Base-by-base conservation (phyloP, 2,797 vertebrate species). In the Sebastes goodei region DNA sequence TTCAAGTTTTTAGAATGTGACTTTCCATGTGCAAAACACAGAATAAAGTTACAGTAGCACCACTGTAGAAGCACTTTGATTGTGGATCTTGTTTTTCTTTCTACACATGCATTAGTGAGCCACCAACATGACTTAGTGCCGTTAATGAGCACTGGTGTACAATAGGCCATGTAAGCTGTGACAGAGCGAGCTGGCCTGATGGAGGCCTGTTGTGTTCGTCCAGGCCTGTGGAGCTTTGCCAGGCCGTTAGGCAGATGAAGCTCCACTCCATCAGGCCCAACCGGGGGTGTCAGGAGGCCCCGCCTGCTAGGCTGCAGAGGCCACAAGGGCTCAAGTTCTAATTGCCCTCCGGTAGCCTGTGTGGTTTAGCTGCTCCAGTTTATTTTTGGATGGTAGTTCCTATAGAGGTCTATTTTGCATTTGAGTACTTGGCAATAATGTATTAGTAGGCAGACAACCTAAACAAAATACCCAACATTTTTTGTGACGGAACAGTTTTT, bases 211-310 rank as follows among this genome's bases (percentile, higher is more conserved):
- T 94, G 93, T 93, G 93, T 90, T 89, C 73, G 30, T 61, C 79
- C 91, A 90, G 90, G 87, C 91, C 83, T 70, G 83, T 95, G 95
- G 95, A 94, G 82, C 86, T 76, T 88, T 92, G 94, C 95, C 95
- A 96, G 94, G 86, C 95, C 71, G 94, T 96, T 96, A 96, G 94
- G 86, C 90, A 95, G 95, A 96, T 96, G 93, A 96, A 87, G 92
- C 93, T 95, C 93, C 95, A 94, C 89, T 96, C 94, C 94, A 96
- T 96, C 96, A 96, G 94, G 85, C 92, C 91, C 94, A 90, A 92
- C 87, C 88, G 82, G 93, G 95, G 94, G 94, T 92, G 93, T 92
- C 85, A 89, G 84, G 80, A 92, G 90, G 85, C 86, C 88, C 89
- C 71, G 80, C 86, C 80, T 73, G 83, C 83, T 82, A 64, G 87